Evolutionary conservation across 2,888 invertebrate species (phyloP).

Genomic region (Lycocerus yunnanus): DNA sequence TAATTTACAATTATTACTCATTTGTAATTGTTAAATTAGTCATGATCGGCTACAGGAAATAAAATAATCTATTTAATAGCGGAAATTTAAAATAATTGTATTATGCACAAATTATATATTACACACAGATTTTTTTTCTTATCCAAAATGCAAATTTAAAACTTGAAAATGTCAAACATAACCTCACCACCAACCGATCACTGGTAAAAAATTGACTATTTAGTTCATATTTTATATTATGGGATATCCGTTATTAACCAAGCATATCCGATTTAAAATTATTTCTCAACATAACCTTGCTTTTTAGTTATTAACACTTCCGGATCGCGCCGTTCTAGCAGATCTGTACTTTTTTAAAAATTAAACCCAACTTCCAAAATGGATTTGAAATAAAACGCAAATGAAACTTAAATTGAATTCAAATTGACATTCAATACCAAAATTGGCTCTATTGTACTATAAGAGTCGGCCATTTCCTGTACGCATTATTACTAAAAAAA

Average conservation of each 20-base stretch:
- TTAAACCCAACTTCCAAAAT: background rate
- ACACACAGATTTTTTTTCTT: background rate
- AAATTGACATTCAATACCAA: background rate
- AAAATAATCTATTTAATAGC: constrained; percentile 8
- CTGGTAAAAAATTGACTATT: background rate
- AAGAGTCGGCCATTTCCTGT: background rate
- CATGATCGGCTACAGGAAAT: constrained; percentile 22
- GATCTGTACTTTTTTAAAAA: constrained; percentile 3
- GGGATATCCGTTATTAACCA: constrained; percentile 21
- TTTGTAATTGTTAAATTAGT: constrained; percentile 22
- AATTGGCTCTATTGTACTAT: background rate
- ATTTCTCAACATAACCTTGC: constrained; percentile 17
- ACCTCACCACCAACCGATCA: background rate
- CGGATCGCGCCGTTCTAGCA: constrained; percentile 11
- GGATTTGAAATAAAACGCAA: background rate
- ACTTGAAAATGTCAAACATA: background rate
- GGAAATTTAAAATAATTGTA: constrained; percentile 18
- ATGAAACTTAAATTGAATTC: background rate
- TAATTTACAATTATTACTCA: constrained; percentile 1
- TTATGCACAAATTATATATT: background rate
- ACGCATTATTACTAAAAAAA: background rate
- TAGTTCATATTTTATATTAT: constrained; percentile 16
- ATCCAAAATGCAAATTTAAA: background rate
- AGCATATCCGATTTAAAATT: constrained; percentile 18
- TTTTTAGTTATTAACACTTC: constrained; percentile 7